Base-by-base conservation (phyloP, 2,797 vertebrate genomes). In the Sciurus vulgaris region DNA sequence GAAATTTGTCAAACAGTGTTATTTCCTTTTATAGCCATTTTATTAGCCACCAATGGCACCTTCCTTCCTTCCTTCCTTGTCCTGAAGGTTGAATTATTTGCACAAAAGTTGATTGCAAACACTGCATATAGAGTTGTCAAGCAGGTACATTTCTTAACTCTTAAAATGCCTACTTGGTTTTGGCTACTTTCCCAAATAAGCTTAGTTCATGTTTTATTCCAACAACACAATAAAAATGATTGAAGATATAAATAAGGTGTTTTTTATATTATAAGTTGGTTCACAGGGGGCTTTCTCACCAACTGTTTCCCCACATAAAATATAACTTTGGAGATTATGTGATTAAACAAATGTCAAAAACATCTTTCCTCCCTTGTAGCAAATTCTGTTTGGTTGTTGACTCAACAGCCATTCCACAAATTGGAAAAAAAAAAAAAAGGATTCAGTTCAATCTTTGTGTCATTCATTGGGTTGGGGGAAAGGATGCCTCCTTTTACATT, bases 321-420 rank as follows among this genome's bases (percentile, higher is more conserved):
- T 85, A 73, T 7, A 18, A 56, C 6, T 56, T 90, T 94, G 83
- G 73, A 54, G 33, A 86, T 88, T 82, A 84, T 74, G 41, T 81
- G 70, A 63, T 67, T 56, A 59, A 87, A 67, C 38, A 90, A 82
- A 87, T 61, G 14, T 91, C 63, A 26, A 94, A 91, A 95, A 91
- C 13, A 81, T 91, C 70, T 85, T 49, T 30, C 44, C 76, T 95
- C 18, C 38, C 47, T 91, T 94, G 33, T 9, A 84, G 74, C 63
- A 86, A 88, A 94, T 91, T 94, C 24, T 86, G 47, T 96, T 82
- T 73, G 84, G 41, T 63, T 84, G 33, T 90, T 86, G 65, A 88
- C n/a, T 73, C 67, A 56, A 56, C 7, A 88, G 24, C 15, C 51
- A 86, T 82, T 91, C 15, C 70, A 26, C 44, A 83, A 88, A 88